Evolutionary conservation across 2,888 invertebrate genomes (phyloP).

Genomic region (Drosophila planitibia): DNA sequence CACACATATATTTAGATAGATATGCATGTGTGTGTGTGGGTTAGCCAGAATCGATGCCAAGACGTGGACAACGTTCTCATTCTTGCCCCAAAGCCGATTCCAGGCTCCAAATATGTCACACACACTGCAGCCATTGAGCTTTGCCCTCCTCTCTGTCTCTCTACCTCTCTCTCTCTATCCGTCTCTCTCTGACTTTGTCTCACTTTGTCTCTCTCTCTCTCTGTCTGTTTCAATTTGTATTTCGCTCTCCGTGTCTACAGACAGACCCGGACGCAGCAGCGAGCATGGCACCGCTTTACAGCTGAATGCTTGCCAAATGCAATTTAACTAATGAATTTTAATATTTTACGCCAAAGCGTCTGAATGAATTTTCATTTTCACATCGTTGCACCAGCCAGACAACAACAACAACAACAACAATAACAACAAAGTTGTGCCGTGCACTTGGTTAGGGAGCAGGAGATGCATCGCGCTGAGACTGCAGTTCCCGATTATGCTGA

Average conservation of each 20-base stretch:
- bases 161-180: background rate
- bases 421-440: slow-evolving; percentile 44
- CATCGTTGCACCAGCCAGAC: slow-evolving; percentile 70
- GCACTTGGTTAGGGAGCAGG: slow-evolving; percentile 11
- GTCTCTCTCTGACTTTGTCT: background rate
- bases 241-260: slow-evolving; percentile 4
- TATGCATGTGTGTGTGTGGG: background rate
- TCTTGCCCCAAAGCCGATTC: slow-evolving; percentile 18
- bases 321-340: slow-evolving; percentile 83
- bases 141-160: slow-evolving; percentile 39
- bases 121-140: slow-evolving; percentile 4
- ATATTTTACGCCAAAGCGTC: slow-evolving; percentile 79
- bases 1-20: background rate
- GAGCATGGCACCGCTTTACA: slow-evolving; percentile 65
- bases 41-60: slow-evolving; percentile 32
- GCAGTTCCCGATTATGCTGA: slow-evolving; percentile 71
- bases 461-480: slow-evolving; percentile 17
- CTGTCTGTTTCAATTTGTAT: slow-evolving; percentile 13
- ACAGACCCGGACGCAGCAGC: slow-evolving; percentile 34
- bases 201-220: slow-evolving; percentile 13
- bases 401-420: background rate
- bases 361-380: slow-evolving; percentile 82
- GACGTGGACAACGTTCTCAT: slow-evolving; percentile 29
- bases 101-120: slow-evolving; percentile 11
- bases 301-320: slow-evolving; percentile 79